These are phyloP conservation scores for Caenorhabditis sinica DNA, from an alignment of 2,888 invertebrate species.

Conservation along the genomic window DNA sequence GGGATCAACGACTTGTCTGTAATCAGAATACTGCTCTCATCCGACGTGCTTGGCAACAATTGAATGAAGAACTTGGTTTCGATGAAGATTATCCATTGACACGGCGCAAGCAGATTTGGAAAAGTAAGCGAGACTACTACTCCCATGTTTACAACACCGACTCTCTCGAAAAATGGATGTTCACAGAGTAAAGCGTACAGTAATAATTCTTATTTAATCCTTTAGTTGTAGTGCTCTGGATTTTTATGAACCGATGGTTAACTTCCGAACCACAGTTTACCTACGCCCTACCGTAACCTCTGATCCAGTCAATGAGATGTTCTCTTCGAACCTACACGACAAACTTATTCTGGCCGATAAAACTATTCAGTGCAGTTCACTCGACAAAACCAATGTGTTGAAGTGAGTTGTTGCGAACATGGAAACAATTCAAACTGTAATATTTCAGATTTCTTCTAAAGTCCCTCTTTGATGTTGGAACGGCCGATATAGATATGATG, in stretches of 20 bases:
- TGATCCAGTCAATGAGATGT: not conserved
- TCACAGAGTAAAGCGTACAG: not conserved
- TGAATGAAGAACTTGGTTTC: conserved; percentile 38
- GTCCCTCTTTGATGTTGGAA: conserved; percentile 44
- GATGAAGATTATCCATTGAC: conserved; percentile 56
- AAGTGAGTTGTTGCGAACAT: conserved; percentile 21
- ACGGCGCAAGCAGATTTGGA: conserved; percentile 59
- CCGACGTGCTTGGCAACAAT: conserved; percentile 50
- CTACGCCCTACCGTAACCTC: conserved; percentile 39
- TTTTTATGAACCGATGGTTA: conserved; percentile 58
- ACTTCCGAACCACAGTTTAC: conserved; percentile 36
- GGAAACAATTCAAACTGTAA: not conserved
- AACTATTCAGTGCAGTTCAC: conserved; percentile 5
- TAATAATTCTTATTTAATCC: too few relatives aligned
- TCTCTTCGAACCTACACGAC: conserved; percentile 3
- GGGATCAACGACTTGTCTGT: conserved; percentile 55
- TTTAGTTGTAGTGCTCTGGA: conserved; percentile 42
- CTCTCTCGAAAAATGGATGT: conserved; percentile 36
- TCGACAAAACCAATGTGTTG: conserved; percentile 38
- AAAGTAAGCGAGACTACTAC: conserved; percentile 62
- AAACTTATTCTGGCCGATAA: conserved; percentile 34
- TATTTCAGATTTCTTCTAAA: conserved; percentile 51
- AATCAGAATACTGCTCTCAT: conserved; percentile 28
- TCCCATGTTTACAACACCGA: conserved; percentile 23
- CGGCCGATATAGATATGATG: conserved; percentile 40